phyloP scores from a whole-genome alignment of 1,140 invertebrate species.

The Choristoneura fumiferana region DNA sequence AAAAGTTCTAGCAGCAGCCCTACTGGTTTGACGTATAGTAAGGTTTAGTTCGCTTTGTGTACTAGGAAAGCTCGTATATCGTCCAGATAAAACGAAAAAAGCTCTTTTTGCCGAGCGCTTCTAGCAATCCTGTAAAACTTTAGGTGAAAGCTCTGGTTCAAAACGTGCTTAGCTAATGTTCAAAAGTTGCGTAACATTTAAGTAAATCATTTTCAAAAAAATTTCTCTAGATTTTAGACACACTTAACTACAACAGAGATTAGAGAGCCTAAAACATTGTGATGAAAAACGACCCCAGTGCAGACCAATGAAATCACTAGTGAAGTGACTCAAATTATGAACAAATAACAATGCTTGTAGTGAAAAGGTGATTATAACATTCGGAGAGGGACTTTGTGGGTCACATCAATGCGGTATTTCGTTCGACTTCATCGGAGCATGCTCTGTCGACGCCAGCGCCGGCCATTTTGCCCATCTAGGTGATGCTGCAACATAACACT shows the following conservation, averaged over 20 bases:
- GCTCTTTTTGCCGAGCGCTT: not conserved
- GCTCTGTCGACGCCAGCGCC: conserved; percentile 50
- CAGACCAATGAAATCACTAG: conserved; percentile 26
- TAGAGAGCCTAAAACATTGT: conserved; percentile 20
- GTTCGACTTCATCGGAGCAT: conserved; percentile 37
- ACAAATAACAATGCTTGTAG: conserved; percentile 28
- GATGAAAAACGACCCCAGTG: conserved; percentile 1
- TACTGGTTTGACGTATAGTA: not conserved
- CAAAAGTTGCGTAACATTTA: not conserved
- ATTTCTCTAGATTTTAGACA: not conserved
- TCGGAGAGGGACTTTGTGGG: conserved; percentile 31
- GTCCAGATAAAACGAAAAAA: conserved; percentile 14
- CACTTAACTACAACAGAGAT: no score
- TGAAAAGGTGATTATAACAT: conserved; percentile 35
- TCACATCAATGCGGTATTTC: conserved; percentile 38
- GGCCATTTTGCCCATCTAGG: conserved; percentile 54
- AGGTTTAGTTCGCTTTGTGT: conserved; percentile 5
- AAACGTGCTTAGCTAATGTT: not conserved
- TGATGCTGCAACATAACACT: conserved; percentile 63
- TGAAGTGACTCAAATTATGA: conserved; percentile 43
- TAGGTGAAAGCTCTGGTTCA: not conserved
- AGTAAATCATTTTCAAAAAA: not conserved
- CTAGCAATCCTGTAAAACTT: not conserved
- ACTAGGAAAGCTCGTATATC: conserved; percentile 8
- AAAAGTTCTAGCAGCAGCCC: not conserved